These are phyloP conservation scores for Sebastes goodei DNA, from an alignment of 2,797 vertebrate species.

Conservation along the genomic window DNA sequence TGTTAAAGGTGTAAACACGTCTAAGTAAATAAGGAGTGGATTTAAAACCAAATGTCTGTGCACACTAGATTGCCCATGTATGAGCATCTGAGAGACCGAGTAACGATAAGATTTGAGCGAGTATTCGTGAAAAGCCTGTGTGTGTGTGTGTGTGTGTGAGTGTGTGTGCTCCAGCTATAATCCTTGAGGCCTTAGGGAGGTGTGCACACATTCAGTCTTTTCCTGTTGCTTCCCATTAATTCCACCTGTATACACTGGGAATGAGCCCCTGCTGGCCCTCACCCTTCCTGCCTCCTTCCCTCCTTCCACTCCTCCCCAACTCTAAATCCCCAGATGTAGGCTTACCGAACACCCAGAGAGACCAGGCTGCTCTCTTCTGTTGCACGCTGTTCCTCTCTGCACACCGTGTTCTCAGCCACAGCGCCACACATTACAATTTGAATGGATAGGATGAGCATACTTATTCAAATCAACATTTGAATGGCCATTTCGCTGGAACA, in stretches of 20 bases:
- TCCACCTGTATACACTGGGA: conserved; percentile 79
- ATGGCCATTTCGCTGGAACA: conserved; percentile 59
- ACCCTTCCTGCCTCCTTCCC: conserved; percentile 65
- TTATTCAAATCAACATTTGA: conserved; percentile 69
- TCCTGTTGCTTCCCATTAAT: conserved; percentile 77
- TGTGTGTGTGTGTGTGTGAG: conserved; percentile 14
- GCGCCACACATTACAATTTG: conserved; percentile 38
- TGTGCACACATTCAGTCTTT: conserved; percentile 66
- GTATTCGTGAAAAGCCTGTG: conserved; percentile 27
- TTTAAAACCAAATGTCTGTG: conserved; percentile 15
- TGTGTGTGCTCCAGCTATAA: conserved; percentile 56
- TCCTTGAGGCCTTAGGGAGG: conserved; percentile 66
- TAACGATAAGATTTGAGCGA: conserved; percentile 5
- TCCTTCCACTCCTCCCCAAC: conserved; percentile 43
- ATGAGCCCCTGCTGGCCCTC: conserved; percentile 68
- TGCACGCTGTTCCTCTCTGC: conserved; percentile 22
- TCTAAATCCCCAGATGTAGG: conserved; percentile 67
- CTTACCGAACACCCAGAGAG: conserved; percentile 60
- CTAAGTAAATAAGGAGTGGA: conserved; percentile 24
- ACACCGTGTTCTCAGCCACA: conserved; percentile 45
- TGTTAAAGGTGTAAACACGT: conserved; percentile 24
- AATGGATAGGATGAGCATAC: conserved; percentile 54
- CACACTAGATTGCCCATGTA: neutral
- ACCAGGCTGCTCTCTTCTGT: conserved; percentile 37
- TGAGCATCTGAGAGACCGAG: conserved; percentile 7